phyloP scores from a whole-genome alignment of 2,888 invertebrate species.

The Vanessa cardui region DNA sequence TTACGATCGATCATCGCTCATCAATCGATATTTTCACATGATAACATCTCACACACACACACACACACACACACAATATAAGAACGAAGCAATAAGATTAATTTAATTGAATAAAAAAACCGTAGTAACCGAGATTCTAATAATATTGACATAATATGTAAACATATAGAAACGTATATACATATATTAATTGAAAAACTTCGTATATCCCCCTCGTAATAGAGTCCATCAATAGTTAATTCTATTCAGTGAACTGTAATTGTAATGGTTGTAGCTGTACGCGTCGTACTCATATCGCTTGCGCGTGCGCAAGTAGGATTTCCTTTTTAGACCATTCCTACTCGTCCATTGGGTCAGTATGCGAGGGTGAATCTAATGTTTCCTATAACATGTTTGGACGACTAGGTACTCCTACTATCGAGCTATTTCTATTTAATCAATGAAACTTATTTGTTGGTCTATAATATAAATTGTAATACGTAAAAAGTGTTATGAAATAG shows the following conservation, averaged over 20 bases:
- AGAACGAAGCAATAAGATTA: too few species aligned
- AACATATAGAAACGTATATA: too few species aligned
- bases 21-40: too few species aligned
- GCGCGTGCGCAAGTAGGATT: conserved; percentile 78
- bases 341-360: conserved; percentile 77
- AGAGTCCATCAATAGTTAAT: conserved; percentile 34
- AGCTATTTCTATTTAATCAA: conserved; percentile 4
- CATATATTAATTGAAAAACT: conserved; percentile 1
- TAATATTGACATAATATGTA: background rate
- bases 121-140: background rate
- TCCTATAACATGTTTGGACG: conserved; percentile 31
- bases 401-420: background rate
- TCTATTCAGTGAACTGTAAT: conserved; percentile 45
- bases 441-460: background rate
- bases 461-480: background rate
- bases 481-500: too few species aligned
- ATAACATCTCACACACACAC: too few species aligned
- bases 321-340: conserved; percentile 76
- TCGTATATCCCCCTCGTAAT: conserved; percentile 4
- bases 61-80: too few species aligned
- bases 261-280: conserved; percentile 57
- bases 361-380: conserved; percentile 52
- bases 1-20: too few species aligned
- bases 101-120: too few species aligned
- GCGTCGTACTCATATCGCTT: conserved; percentile 62